These are phyloP conservation scores for Dicycla oo DNA, from an alignment of 2,888 invertebrate species.

Conservation along the genomic window DNA sequence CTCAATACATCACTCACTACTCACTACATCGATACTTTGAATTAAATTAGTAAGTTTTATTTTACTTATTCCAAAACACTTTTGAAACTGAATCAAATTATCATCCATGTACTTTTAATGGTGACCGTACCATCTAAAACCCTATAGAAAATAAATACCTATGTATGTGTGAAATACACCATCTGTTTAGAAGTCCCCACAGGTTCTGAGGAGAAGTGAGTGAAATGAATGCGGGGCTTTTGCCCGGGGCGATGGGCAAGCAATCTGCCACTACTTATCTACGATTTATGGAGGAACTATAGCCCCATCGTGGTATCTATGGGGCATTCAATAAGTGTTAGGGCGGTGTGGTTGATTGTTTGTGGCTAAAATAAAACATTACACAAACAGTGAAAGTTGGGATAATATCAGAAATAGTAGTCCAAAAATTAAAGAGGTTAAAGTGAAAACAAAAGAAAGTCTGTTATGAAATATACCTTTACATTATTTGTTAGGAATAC, in stretches of 20 bases:
- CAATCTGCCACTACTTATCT: constrained; percentile 52
- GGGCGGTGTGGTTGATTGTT: constrained; percentile 19
- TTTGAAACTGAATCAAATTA: too few relatives aligned
- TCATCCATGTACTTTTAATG: not conserved
- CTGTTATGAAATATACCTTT: too few relatives aligned
- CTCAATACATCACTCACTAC: too few relatives aligned
- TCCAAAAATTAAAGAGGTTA: too few relatives aligned
- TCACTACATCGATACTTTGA: too few relatives aligned
- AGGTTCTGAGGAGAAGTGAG: constrained; percentile 38
- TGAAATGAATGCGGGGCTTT: constrained; percentile 42
- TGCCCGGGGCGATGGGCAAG: constrained; percentile 34
- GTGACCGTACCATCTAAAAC: not conserved
- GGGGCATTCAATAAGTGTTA: constrained; percentile 32
- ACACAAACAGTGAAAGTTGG: not conserved
- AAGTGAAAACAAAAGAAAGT: too few relatives aligned
- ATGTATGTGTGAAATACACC: constrained; percentile 11
- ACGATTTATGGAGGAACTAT: constrained; percentile 44
- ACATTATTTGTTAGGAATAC: too few relatives aligned
- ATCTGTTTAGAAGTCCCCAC: constrained; percentile 46
- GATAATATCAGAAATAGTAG: not conserved
- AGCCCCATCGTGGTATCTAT: constrained; percentile 19
- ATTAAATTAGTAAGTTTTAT: too few relatives aligned
- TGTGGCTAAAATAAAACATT: constrained; percentile 7
- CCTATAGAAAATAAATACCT: not conserved
- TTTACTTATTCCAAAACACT: too few relatives aligned